Base-by-base conservation (phyloP, 2,113 vertebrate genomes). In the Dicrurus megarhynchus region DNA sequence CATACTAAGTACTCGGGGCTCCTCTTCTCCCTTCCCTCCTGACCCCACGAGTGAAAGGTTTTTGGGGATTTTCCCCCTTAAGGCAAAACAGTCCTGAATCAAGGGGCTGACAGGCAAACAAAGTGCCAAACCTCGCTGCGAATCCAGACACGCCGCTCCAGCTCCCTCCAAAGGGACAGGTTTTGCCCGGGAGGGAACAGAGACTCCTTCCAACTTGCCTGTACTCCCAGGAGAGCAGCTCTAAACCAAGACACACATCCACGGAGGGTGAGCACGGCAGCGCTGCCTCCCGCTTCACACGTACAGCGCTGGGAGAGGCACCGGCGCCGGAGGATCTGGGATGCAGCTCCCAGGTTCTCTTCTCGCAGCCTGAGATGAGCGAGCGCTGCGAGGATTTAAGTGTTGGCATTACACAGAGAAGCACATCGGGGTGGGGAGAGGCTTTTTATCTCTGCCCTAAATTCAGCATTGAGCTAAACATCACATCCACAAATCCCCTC, bases 1-100 rank as follows among this genome's bases (percentile, higher is more conserved):
- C 97, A 97, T 95, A 95, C 90, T 94, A 96, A 94, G 53, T 84
- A 91, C 87, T 64, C 22, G 42, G 93, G 95, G 81, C 52, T 90
- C 83, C 94, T 77, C 1, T 33, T 12, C 89, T 84, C 93, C 92
- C 56, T 86, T 75, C 84, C 16, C 61, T 95, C 59, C 85, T 42
- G 61, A 50, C 89, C 74, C 87, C 92, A 80, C 1, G 0, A 84
- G 39, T 0, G 16, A 61, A 44, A 69, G 16, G 26, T 3, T 65
- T 65, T 22, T 0, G 20, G 50, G 49, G 56, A 23, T 23, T 49
- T n/a, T 5, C 57, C 37, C 35, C 73, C 42, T 26, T 6, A 8
- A n/a, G 90, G 90, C 71, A 74, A 35, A 84, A 4, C 78, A 44
- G 19, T 30, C 32, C 71, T 1, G 16, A 44, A 27, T 1, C 3